Evolutionary conservation across 1,140 invertebrate genomes (phyloP), one percentile per base, ranked within the genome.

Genomic region (Bombus confusus): DNA sequence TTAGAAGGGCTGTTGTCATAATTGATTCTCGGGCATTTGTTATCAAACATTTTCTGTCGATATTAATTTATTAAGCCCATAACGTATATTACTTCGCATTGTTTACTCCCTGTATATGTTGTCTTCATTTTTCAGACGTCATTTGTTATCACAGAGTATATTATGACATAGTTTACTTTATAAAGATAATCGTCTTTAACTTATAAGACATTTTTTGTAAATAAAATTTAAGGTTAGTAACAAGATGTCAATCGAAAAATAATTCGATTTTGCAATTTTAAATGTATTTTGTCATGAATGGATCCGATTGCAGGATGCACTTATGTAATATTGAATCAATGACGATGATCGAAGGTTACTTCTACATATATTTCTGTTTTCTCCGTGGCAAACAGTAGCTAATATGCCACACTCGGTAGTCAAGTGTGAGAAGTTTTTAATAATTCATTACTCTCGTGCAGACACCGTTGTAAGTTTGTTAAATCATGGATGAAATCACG

Each of bases 1-100:
- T 57, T 31, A 47, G 71, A 74, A 66, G n/a, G 31, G 57, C n/a
- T n/a, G n/a, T 66, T 57, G 1, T 41, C 71, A n/a, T 57, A 41
- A 79, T 84, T 66, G 82, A 71, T 52, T 22, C 12, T 9, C 8
- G 22, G 31, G 5, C 28, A 62, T 62, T 22, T 43, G 39, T 62
- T 57, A n/a, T 12, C 83, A 80, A 71, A 52, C 28, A 80, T 73
- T 39, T 59, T 82, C 37, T 43, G 68, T 71, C 43, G n/a, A 72
- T 43, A 47, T 59, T 77, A 52, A 84, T 62, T 22, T 57, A 69
- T 78, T 75, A 37, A 31, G 18, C 62, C 69, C 15, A 12, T 34
- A 28, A 5, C 59, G 64, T 69, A 43, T 41, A 37, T n/a, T 34
- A n/a, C 31, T 13, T n/a, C 18, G 2, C 25, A 15, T 75, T 72